Evolutionary conservation across 2,888 invertebrate species (phyloP), one percentile per base, ranked within the genome.

Genomic region (Lycophotia porphyrea): DNA sequence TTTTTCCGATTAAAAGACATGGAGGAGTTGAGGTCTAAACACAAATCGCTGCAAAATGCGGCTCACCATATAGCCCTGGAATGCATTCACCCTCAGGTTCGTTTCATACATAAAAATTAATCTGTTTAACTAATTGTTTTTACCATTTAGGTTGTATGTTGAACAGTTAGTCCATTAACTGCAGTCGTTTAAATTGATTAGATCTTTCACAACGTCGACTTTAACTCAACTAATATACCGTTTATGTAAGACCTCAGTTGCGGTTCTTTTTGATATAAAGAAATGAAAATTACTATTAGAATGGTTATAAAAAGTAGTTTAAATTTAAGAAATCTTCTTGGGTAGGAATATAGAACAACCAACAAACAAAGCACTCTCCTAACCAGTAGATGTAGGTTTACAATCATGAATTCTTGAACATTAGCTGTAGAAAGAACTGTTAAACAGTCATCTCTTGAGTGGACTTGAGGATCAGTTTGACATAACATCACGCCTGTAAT

Each of bases 21-120:
- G 96, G 96, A 96, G 87, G 96, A 96, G 81, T 80, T 94, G 75
- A 91, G 94, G 36, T 91, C 92, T 31, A 96, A 95, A 91, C 94
- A 95, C 82, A 96, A 95, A 84, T 86, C 93, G 21, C 90, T 95
- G 74, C 96, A 95, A 81, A 95, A 81, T 88, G 93, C 95, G 42
- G 94, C 96, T 47, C 96, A 96, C 85, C 95, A 96, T 81, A 96
- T 95, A 67, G 95, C 95, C 36, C 82, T 96, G 79, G 96, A 96
- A 76, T 96, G 94, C 84, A 94, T 96, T 64, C 93, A 95, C 88
- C 93, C 95, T 77, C 95, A 96, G 95, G 96, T 63, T 18, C 39
- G 42, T 39, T 27, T 39, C n/a, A 61, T 8, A 24, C 2, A n/a
- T 18, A 27, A 49, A 58, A 34, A 21, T 21, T 18, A 31, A 39